Conservation (phyloP, 2,888 invertebrate genomes). For the Ornithoptera priamus region DNA sequence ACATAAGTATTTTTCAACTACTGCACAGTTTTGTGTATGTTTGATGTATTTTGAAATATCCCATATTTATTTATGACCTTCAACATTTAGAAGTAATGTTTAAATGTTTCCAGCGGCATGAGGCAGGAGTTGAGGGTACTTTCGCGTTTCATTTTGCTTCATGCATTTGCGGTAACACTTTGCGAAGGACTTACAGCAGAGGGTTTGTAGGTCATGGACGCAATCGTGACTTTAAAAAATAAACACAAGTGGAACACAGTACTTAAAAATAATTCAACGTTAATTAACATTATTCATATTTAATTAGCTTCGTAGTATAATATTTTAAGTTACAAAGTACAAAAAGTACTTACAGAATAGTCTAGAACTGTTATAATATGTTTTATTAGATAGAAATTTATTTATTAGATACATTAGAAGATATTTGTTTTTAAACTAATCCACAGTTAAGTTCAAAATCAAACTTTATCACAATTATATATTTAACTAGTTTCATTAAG, state of each 20-base stretch:
- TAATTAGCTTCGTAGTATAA: background rate
- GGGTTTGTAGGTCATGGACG: constrained; percentile 25
- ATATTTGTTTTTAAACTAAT: too few species aligned
- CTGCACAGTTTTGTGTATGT: background rate
- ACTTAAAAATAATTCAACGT: background rate
- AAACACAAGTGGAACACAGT: background rate
- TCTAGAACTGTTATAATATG: too few species aligned
- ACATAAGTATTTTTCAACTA: too few species aligned
- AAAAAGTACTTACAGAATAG: too few species aligned
- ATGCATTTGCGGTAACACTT: constrained; percentile 9
- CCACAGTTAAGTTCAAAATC: too few species aligned
- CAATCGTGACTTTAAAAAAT: constrained; percentile 2
- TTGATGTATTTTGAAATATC: background rate
- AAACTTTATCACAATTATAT: too few species aligned
- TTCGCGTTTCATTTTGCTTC: constrained; percentile 3
- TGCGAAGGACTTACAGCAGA: background rate
- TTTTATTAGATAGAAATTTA: too few species aligned
- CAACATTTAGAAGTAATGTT: background rate
- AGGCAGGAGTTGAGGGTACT: constrained; percentile 5
- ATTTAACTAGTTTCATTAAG: too few species aligned
- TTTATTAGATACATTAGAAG: too few species aligned
- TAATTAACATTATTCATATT: background rate
- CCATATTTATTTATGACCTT: background rate
- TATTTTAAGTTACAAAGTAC: background rate
- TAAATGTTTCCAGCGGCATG: constrained; percentile 5